Percentiles rank a stretch among this genome's conserved stretches.
Evolutionary conservation across 2,888 invertebrate genomes (phyloP).

Genomic region (Notocelia uddmanniana): DNA sequence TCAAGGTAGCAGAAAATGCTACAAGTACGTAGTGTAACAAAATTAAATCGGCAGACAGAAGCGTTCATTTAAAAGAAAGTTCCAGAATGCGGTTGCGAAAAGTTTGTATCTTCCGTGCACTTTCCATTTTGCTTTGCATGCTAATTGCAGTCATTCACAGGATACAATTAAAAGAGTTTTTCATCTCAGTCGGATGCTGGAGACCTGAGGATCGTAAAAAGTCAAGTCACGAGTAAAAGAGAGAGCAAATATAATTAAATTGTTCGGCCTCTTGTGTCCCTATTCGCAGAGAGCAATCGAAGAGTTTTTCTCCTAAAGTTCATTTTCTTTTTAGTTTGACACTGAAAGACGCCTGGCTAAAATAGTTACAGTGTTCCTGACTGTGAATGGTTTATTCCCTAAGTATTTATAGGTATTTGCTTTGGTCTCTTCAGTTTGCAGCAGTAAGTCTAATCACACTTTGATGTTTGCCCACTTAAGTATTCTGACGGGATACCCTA

Average conservation of each 20-base stretch:
- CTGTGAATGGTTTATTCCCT: slow-evolving; percentile 27
- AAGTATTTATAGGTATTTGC: slow-evolving; percentile 20
- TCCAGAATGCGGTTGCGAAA: slow-evolving; percentile 42
- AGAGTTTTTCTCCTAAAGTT: slow-evolving; percentile 68
- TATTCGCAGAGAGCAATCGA: slow-evolving; percentile 63
- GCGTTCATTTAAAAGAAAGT: slow-evolving; percentile 47
- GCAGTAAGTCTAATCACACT: slow-evolving; percentile 37
- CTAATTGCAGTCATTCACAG: slow-evolving; percentile 69
- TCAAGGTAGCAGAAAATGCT: slow-evolving; percentile 34
- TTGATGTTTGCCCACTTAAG: slow-evolving; percentile 33
- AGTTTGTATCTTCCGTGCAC: slow-evolving; percentile 59
- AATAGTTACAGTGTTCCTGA: slow-evolving; percentile 48
- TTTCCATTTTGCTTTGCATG: slow-evolving; percentile 65
- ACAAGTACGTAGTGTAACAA: slow-evolving; percentile 26
- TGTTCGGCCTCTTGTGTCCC: slow-evolving; percentile 67
- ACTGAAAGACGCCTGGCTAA: slow-evolving; percentile 54
- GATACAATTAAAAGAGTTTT: slow-evolving; percentile 74
- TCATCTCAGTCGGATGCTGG: slow-evolving; percentile 57
- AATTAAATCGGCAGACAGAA: slow-evolving; percentile 38
- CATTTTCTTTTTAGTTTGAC: slow-evolving; percentile 61
- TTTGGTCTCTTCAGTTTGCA: slow-evolving; percentile 14
- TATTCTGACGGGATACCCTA: slow-evolving; percentile 20
- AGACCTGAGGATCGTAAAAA: slow-evolving; percentile 51
- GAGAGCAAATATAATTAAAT: slow-evolving; percentile 76
- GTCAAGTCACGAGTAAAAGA: slow-evolving; percentile 66